Conservation (phyloP, 2,888 invertebrate species). For the Oligia fasciuncula region DNA sequence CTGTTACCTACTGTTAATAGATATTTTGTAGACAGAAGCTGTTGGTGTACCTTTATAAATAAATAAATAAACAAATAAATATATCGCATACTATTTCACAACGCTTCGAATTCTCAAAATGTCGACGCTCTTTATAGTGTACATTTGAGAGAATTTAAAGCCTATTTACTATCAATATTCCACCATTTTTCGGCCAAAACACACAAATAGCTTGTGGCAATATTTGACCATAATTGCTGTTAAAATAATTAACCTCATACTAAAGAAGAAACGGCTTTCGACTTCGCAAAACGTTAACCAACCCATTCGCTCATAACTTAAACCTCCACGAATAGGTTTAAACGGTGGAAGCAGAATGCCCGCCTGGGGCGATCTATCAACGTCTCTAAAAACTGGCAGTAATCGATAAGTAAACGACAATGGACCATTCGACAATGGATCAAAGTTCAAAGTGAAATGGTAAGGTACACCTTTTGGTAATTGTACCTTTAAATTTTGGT, state of each 20-base stretch:
- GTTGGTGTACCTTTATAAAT: too few relatives aligned
- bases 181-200: background rate
- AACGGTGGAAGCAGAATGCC: slow-evolving; percentile 76
- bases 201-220: background rate
- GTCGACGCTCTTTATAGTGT: background rate
- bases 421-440: slow-evolving; percentile 67
- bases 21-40: too few relatives aligned
- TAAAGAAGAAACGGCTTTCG: background rate
- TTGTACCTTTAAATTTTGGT: slow-evolving; percentile 18
- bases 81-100: background rate
- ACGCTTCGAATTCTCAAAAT: background rate
- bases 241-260: background rate
- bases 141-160: background rate
- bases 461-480: slow-evolving; percentile 52
- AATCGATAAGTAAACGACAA: slow-evolving; percentile 81
- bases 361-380: slow-evolving; percentile 81
- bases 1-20: too few relatives aligned
- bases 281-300: background rate
- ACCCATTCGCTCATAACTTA: slow-evolving; percentile 28
- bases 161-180: background rate
- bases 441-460: slow-evolving; percentile 66
- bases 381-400: slow-evolving; percentile 80
- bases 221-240: background rate
- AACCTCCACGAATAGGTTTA: slow-evolving; percentile 64
- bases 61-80: too few relatives aligned